These are phyloP conservation scores for Rallus crepitans DNA, from an alignment of 2,797 vertebrate species.

Conservation along the genomic window DNA sequence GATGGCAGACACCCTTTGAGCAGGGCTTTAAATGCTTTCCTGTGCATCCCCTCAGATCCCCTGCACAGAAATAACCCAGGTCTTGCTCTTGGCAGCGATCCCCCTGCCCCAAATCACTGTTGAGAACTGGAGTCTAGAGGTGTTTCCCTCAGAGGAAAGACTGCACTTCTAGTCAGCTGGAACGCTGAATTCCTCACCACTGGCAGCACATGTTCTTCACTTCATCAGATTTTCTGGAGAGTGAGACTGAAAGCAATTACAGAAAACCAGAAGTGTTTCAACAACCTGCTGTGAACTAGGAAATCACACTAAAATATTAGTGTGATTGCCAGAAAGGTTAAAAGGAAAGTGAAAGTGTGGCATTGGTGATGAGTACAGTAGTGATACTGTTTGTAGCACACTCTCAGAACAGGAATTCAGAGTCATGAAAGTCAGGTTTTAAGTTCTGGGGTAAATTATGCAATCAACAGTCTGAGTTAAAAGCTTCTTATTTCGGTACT, in stretches of 20 bases:
- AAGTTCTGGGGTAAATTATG: not conserved
- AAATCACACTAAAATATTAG: not conserved
- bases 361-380: rapidly evolving
- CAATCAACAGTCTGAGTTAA: not conserved
- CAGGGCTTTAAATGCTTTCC: not conserved
- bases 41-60: not conserved
- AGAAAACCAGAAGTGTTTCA: not conserved
- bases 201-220: rapidly evolving
- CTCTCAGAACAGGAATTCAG: not conserved
- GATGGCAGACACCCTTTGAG: not conserved
- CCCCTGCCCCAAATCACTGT: not conserved
- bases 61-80: not conserved
- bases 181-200: not conserved
- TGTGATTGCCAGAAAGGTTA: not conserved
- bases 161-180: not conserved
- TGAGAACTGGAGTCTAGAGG: not conserved
- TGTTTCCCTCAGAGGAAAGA: not conserved
- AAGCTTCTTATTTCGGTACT: not conserved
- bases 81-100: rapidly evolving
- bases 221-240: not conserved
- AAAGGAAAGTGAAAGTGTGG: not conserved
- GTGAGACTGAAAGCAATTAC: not conserved
- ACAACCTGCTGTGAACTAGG: not conserved
- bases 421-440: not conserved
- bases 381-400: not conserved